Evolutionary conservation across 2,113 vertebrate genomes (phyloP), one percentile per base, ranked within the genome.

Genomic region (Dinomys branickii): DNA sequence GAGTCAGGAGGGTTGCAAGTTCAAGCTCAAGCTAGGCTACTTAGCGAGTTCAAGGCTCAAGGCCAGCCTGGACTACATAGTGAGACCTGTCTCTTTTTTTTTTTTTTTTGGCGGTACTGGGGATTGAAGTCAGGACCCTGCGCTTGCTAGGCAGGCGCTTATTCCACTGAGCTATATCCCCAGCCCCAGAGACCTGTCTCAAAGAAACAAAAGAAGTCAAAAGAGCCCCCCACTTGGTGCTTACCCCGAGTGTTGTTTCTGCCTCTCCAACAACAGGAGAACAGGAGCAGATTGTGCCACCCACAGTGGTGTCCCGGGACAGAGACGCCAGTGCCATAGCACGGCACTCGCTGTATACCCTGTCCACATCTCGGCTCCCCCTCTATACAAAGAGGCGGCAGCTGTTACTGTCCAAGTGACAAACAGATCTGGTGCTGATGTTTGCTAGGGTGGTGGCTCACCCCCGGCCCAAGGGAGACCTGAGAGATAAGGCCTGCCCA

Each of bases 351-450:
- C 24, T 44, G 0, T 5, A 6, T 17, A 10, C 44, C 14, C 33
- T 7, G 22, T 8, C 13, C 5, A 47, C 9, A 24, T 52, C 44
- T 22, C 44, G 2, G 80, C 8, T 59, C 69, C n/a, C 35, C 11
- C 2, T 7, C 26, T 16, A 17, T 2, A 7, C 17, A 8, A 47
- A 26, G 50, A 24, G 19, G 77, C 17, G 54, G 50, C n/a, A 30
- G 26, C 16, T 10, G 0, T n/a, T 28, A 16, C 0, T 33, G 81
- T 28, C 75, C 6, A 24, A 6, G 52, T 0, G 33, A 41, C 20
- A 7, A 22, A 11, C 4, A 44, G 50, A 35, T 56, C 1, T 0
- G 30, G n/a, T 10, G 8, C 35, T 0, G 0, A 1, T 0, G 9
- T 77, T 20, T 59, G n/a, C 28, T 35, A 67, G 61, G 33, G 33